Evolutionary conservation across 2,113 vertebrate genomes (phyloP).

Genomic region (Brachypteracias leptosomus): DNA sequence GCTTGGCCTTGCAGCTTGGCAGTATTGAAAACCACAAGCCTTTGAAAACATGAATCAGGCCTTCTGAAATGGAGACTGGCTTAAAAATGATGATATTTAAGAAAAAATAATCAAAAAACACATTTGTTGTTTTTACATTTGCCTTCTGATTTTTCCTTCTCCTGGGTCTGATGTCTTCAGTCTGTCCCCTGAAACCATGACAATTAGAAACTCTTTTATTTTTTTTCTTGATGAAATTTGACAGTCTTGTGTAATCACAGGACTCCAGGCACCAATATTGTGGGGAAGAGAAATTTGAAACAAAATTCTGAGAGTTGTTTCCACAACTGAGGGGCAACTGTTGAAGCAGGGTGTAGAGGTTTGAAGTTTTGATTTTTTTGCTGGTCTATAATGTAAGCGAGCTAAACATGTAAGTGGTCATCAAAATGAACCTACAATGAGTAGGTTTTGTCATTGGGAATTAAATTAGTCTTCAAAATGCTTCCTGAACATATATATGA

Average conservation of each 20-base stretch:
- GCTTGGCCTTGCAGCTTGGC: background rate
- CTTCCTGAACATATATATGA: background rate
- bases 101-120: background rate
- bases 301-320: background rate
- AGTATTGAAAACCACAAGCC: background rate
- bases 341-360: background rate
- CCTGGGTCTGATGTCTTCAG: background rate
- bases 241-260: background rate
- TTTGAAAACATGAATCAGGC: background rate
- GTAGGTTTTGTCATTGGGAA: background rate
- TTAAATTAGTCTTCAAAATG: background rate
- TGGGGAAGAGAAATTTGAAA: background rate
- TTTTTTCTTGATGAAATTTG: background rate
- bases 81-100: background rate
- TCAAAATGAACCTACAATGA: background rate
- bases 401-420: background rate
- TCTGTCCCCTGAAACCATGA: background rate
- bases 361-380: background rate
- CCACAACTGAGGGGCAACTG: background rate
- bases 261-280: background rate
- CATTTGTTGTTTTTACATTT: background rate
- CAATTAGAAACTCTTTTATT: background rate
- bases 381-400: background rate
- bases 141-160: background rate
- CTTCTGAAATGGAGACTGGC: background rate